These are phyloP conservation scores for Yponomeuta malinellus DNA, from an alignment of 2,888 invertebrate species.

Conservation along the genomic window DNA sequence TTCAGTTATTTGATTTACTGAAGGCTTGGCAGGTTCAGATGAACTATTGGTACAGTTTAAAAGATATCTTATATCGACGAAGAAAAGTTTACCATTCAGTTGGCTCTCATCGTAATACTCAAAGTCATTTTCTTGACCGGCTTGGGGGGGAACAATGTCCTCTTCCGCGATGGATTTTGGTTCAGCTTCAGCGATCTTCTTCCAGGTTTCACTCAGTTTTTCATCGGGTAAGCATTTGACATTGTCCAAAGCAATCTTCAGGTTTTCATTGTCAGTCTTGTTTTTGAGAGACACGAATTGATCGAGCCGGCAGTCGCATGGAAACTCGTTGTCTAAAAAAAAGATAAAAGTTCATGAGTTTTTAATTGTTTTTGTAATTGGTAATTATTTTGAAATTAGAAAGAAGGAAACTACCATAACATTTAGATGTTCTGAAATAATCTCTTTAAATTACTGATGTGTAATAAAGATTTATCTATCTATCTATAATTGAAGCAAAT, in stretches of 20 bases:
- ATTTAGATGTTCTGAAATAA: too few relatives aligned
- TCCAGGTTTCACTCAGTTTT: constrained; percentile 45
- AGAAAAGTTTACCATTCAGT: constrained; percentile 61
- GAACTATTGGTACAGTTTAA: constrained; percentile 38
- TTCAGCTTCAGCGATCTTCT: constrained; percentile 40
- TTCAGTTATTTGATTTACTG: not conserved
- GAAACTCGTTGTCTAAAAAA: constrained; percentile 54
- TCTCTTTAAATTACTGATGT: too few relatives aligned
- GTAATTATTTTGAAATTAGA: too few relatives aligned
- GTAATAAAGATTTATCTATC: too few relatives aligned
- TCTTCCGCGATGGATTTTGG: constrained; percentile 38
- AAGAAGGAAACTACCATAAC: too few relatives aligned
- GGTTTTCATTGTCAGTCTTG: constrained; percentile 45
- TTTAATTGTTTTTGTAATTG: too few relatives aligned
- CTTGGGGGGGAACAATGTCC: constrained; percentile 22
- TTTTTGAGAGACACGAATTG: constrained; percentile 55
- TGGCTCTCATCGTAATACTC: constrained; percentile 66
- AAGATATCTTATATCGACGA: constrained; percentile 52
- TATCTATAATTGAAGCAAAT: too few relatives aligned
- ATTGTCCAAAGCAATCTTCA: constrained; percentile 52
- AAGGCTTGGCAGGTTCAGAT: not conserved
- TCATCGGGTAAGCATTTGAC: constrained; percentile 53
- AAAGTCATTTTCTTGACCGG: constrained; percentile 38
- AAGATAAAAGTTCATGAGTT: too few relatives aligned
- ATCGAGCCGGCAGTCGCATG: constrained; percentile 58